Evolutionary conservation across 2,113 vertebrate species (phyloP), one percentile per base, ranked within the genome.

Genomic region (Tetrax tetrax): DNA sequence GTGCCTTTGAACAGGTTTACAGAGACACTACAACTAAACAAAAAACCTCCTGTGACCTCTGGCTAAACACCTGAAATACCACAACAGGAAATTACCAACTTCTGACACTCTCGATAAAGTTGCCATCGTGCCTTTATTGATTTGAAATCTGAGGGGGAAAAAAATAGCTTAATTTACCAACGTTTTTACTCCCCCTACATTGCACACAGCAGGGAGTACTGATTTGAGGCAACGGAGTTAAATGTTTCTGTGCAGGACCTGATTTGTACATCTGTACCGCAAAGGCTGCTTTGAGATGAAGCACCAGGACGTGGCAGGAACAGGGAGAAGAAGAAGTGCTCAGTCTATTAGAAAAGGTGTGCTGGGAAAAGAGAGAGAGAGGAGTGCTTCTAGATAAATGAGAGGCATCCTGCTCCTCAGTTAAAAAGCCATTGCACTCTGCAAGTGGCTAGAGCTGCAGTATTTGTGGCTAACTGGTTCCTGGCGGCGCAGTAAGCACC

Each of bases 101-200:
- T 21, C 37, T 45, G 14, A 45, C 31, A 6, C 37, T 12, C 63
- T 12, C 63, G 13, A 27, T 24, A 20, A 53, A 38, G 48, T 53
- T 47, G 48, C 37, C 22, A 13, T 38, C 64, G 4, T 41, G 5
- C 27, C 37, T 96, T 96, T 97, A 97, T 65, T 91, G 94, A 95
- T 94, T 95, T 28, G 23, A 50, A 56, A 59, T n/a, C 14, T 8
- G 0, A 54, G 10, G n/a, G 28, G 31, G 17, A 22, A 20, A 19
- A 20, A 18, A 33, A 63, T 1, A 53, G 13, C 57, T 60, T 19
- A 64, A 71, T 75, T 48, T 16, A 75, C 7, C 48, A 4, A 1
- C 6, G 22, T 19, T 63, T 61, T 61, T 22, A 25, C 6, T 48
- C 20, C 35, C 27, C 13, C 68, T 51, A 16, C 13, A 2, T 9